phyloP scores from a whole-genome alignment of 2,113 vertebrate genomes.

The Odontophorus gujanensis region DNA sequence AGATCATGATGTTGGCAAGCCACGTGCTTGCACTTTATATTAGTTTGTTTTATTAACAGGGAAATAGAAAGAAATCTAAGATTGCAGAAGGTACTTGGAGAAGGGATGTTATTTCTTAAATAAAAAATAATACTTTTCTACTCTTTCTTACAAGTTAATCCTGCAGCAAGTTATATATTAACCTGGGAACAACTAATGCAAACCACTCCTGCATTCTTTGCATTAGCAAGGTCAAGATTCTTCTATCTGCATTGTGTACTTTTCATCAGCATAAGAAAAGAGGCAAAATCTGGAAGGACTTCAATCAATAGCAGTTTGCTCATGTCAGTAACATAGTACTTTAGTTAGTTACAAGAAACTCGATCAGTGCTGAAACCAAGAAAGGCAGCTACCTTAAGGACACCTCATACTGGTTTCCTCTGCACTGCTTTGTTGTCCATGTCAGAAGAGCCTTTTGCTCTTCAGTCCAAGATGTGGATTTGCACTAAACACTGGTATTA shows the following conservation, averaged over 20 bases:
- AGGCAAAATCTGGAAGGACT: neutral
- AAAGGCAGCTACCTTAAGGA: neutral
- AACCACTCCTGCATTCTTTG: neutral
- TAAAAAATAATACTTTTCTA: neutral
- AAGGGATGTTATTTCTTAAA: neutral
- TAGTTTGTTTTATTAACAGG: neutral
- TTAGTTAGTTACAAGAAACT: neutral
- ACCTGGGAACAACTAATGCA: neutral
- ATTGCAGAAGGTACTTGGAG: neutral
- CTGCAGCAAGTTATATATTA: neutral
- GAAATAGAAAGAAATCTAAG: neutral
- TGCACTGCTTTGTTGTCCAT: neutral
- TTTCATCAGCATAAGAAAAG: neutral
- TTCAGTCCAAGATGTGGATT: neutral
- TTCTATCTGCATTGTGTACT: neutral
- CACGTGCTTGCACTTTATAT: neutral
- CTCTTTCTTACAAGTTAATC: neutral
- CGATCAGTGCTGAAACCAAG: neutral
- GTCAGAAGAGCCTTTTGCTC: neutral
- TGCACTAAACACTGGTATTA: accelerated
- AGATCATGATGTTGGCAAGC: neutral
- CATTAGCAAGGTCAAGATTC: neutral
- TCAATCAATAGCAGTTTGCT: neutral
- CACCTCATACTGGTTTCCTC: neutral
- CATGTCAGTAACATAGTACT: neutral